Conservation (phyloP, 2,888 invertebrate species). For the Yponomeuta sedellus region DNA sequence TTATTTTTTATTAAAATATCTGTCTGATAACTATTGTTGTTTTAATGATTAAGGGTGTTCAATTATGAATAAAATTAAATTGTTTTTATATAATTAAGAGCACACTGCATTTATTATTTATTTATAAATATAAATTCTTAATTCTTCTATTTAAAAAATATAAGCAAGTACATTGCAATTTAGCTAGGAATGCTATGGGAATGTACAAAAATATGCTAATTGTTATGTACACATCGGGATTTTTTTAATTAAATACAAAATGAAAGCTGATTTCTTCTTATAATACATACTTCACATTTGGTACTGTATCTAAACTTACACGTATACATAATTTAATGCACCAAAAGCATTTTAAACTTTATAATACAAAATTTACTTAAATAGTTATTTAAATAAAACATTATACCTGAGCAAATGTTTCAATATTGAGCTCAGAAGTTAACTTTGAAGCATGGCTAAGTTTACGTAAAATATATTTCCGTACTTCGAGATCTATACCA, state of each 20-base stretch:
- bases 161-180: neutral
- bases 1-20: neutral
- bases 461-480: too few species aligned
- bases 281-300: too few species aligned
- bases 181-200: constrained; percentile 17
- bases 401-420: constrained; percentile 45
- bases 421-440: constrained; percentile 21
- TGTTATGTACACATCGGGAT: neutral
- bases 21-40: neutral
- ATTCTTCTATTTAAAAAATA: neutral
- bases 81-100: neutral
- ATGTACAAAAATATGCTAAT: constrained; percentile 16
- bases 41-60: neutral
- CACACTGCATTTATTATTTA: neutral
- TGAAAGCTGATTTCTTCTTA: neutral
- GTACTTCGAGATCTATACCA: too few species aligned
- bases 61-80: neutral
- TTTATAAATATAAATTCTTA: neutral
- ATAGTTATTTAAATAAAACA: neutral
- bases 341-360: neutral
- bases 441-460: neutral
- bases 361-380: neutral
- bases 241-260: neutral
- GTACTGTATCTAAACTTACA: neutral
- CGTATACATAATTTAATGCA: neutral